A percentile compares a stretch with the other conserved stretches of the same genome.
These are phyloP conservation scores for Siniperca scherzeri DNA, from an alignment of 2,797 vertebrate genomes.

Conservation along the genomic window DNA sequence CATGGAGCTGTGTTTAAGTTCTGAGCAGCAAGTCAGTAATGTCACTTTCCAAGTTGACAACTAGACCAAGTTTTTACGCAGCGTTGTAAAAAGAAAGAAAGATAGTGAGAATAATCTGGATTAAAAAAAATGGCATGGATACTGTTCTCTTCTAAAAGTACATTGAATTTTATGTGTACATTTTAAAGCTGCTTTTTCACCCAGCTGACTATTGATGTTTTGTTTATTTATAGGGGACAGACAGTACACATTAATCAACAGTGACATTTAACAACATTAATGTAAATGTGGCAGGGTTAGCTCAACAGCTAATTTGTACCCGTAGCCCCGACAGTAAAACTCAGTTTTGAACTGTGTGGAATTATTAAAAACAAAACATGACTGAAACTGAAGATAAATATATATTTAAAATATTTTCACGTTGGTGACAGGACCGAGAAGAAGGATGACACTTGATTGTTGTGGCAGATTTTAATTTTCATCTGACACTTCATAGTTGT, in stretches of 20 bases:
- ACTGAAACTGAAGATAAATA: background rate
- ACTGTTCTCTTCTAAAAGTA: background rate
- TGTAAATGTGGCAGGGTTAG: background rate
- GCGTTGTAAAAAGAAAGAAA: background rate
- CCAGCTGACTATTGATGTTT: background rate
- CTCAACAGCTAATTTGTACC: background rate
- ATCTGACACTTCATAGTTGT: slow-evolving; percentile 84
- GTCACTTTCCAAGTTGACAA: no score
- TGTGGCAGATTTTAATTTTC: slow-evolving; percentile 81
- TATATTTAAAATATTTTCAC: background rate
- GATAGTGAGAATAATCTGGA: background rate
- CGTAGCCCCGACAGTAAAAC: background rate
- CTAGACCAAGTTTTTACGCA: background rate
- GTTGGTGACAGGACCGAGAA: background rate
- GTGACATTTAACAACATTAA: background rate
- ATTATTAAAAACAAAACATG: background rate
- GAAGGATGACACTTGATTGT: slow-evolving; percentile 11
- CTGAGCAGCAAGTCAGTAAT: background rate
- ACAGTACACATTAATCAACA: background rate
- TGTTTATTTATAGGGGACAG: background rate
- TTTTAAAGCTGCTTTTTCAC: background rate
- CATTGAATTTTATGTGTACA: background rate
- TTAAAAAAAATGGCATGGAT: background rate
- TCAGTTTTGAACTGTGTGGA: background rate
- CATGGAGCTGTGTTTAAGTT: background rate